phyloP scores from a whole-genome alignment of 1,140 invertebrate genomes.

The Drosophila novamexicana region DNA sequence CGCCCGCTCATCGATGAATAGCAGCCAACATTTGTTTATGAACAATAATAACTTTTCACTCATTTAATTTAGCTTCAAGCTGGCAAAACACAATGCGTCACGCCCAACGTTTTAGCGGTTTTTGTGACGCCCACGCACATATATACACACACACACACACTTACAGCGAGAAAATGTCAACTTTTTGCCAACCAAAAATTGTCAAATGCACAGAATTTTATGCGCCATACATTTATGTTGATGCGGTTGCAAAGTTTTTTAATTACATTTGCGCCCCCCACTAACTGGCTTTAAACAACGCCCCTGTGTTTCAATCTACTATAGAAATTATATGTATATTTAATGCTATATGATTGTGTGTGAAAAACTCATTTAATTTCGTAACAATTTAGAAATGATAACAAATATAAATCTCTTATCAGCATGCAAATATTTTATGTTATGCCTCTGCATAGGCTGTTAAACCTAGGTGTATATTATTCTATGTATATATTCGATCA shows the following conservation, averaged over 20 bases:
- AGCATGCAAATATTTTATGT: conserved; percentile 29
- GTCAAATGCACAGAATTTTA: conserved; percentile 78
- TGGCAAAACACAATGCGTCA: conserved; percentile 45
- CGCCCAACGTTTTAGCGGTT: conserved; percentile 57
- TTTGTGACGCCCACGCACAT: conserved; percentile 30
- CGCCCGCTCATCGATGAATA: conserved; percentile 61
- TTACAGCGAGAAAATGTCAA: conserved; percentile 58
- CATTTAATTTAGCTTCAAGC: conserved; percentile 68
- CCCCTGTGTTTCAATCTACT: conserved; percentile 2
- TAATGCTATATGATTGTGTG: conserved; percentile 61
- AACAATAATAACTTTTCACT: conserved; percentile 72
- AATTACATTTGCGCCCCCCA: conserved; percentile 72
- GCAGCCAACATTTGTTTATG: conserved; percentile 66
- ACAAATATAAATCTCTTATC: conserved; percentile 51
- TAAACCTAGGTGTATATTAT: background rate
- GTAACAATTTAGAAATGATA: conserved; percentile 75
- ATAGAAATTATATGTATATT: conserved; percentile 45
- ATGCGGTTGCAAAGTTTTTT: conserved; percentile 81
- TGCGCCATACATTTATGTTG: conserved; percentile 78
- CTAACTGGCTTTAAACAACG: background rate
- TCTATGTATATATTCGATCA: background rate
- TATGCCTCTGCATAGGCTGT: too few relatives aligned
- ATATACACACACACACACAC: conserved; percentile 13
- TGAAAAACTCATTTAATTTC: conserved; percentile 77
- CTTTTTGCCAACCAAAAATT: conserved; percentile 58